A percentile compares a stretch with the other conserved stretches of the same genome.
Conservation (phyloP, 2,113 vertebrate genomes). For the Acrocephalus kingi region DNA sequence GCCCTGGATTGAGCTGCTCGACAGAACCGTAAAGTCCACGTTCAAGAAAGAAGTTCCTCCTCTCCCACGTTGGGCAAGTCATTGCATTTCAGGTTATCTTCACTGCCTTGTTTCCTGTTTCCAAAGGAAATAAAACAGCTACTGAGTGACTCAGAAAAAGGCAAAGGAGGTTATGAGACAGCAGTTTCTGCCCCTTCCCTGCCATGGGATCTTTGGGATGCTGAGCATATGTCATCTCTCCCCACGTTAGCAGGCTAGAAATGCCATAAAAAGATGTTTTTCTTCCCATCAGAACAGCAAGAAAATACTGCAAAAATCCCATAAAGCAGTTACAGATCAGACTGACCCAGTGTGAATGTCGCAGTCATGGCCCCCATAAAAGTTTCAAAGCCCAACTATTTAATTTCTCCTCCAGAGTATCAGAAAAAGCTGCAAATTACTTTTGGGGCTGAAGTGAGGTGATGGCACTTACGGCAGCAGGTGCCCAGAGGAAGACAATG, state of each 20-base stretch:
- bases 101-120: conserved; percentile 89
- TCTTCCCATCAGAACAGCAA: neutral
- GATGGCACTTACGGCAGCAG: conserved; percentile 81
- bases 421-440: neutral
- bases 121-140: conserved; percentile 30
- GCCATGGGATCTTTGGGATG: fast-evolving
- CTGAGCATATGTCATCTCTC: neutral
- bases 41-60: conserved; percentile 88
- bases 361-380: fast-evolving
- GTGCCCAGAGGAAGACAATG: conserved; percentile 77
- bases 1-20: neutral
- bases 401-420: neutral
- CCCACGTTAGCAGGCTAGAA: neutral
- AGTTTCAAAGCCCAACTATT: neutral
- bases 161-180: neutral
- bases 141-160: neutral
- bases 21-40: neutral
- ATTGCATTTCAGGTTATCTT: conserved; percentile 80
- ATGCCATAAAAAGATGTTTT: neutral
- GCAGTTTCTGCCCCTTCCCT: neutral
- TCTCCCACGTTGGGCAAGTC: conserved; percentile 84
- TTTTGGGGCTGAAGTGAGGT: fast-evolving
- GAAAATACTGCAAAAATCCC: neutral
- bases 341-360: neutral
- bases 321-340: neutral